Evolutionary conservation across 2,797 vertebrate species (phyloP).

Genomic region (Anolis apletophallus): DNA sequence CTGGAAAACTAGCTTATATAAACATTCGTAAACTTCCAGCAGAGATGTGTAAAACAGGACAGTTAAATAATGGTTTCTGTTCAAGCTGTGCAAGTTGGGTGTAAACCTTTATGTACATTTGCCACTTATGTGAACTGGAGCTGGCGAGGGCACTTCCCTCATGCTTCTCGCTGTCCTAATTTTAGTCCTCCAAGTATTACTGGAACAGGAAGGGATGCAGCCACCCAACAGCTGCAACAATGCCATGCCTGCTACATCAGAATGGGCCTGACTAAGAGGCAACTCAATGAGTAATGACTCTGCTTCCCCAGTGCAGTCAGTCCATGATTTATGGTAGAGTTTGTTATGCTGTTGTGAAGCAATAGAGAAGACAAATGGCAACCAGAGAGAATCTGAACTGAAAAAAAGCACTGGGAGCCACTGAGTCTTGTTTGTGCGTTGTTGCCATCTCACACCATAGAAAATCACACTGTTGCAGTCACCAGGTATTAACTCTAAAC

Average conservation of each 20-base stretch:
- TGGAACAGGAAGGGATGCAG: background rate
- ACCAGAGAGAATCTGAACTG: constrained; percentile 36
- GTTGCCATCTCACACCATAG: constrained; percentile 26
- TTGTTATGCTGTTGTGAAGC: constrained; percentile 31
- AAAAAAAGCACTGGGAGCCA: constrained; percentile 36
- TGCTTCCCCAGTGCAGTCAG: constrained; percentile 8
- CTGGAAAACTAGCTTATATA: no score
- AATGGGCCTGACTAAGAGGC: constrained; percentile 48
- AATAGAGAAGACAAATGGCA: constrained; percentile 40
- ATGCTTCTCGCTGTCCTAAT: background rate
- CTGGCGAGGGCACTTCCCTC: background rate
- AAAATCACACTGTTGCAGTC: constrained; percentile 4
- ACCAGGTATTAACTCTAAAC: constrained; percentile 5
- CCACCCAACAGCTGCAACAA: constrained; percentile 21
- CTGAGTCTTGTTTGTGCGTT: constrained; percentile 10
- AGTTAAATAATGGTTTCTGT: constrained; percentile 54
- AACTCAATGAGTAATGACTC: constrained; percentile 9
- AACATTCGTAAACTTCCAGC: constrained; percentile 58
- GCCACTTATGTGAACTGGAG: background rate
- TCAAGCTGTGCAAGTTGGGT: constrained; percentile 53
- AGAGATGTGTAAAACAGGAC: constrained; percentile 60
- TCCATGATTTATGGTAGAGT: background rate
- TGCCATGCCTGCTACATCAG: constrained; percentile 62
- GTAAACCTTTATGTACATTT: background rate
- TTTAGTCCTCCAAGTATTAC: background rate